These are phyloP conservation scores for Drosophila saltans DNA, from an alignment of 1,140 invertebrate species.

Conservation along the genomic window DNA sequence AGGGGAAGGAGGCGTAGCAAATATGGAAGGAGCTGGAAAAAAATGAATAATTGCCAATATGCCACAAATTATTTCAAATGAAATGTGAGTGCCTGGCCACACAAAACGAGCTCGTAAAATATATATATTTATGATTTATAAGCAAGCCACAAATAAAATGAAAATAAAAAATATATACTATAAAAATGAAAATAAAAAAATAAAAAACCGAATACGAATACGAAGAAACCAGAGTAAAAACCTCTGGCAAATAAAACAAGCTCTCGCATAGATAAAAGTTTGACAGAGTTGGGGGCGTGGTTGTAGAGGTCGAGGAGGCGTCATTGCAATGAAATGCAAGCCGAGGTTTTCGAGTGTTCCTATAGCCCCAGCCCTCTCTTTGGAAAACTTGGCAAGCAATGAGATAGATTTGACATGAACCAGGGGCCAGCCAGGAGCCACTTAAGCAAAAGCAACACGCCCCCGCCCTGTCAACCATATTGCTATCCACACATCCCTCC, in stretches of 20 bases:
- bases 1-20: not conserved
- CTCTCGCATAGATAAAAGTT: conserved; percentile 68
- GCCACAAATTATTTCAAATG: conserved; percentile 82
- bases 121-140: conserved; percentile 80
- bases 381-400: conserved; percentile 59
- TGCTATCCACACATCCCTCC: conserved; percentile 13
- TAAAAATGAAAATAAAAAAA: not conserved
- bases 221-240: conserved; percentile 34
- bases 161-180: conserved; percentile 20
- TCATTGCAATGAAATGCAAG: conserved; percentile 67
- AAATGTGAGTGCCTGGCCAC: conserved; percentile 69
- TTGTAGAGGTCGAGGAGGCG: conserved; percentile 38
- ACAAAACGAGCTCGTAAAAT: conserved; percentile 60
- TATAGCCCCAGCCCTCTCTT: not conserved
- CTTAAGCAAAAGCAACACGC: conserved; percentile 51
- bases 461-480: conserved; percentile 13
- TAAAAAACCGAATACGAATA: not conserved
- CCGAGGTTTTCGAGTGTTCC: conserved; percentile 50
- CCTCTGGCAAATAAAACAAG: conserved; percentile 18
- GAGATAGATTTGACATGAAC: conserved; percentile 61
- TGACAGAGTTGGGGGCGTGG: conserved; percentile 60
- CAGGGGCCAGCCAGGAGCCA: conserved; percentile 67
- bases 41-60: conserved; percentile 80
- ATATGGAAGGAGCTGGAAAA: conserved; percentile 24
- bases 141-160: conserved; percentile 34